Evolutionary conservation across 1,140 invertebrate species (phyloP), one percentile per base, ranked within the genome.

Genomic region (Drosophila santomea): DNA sequence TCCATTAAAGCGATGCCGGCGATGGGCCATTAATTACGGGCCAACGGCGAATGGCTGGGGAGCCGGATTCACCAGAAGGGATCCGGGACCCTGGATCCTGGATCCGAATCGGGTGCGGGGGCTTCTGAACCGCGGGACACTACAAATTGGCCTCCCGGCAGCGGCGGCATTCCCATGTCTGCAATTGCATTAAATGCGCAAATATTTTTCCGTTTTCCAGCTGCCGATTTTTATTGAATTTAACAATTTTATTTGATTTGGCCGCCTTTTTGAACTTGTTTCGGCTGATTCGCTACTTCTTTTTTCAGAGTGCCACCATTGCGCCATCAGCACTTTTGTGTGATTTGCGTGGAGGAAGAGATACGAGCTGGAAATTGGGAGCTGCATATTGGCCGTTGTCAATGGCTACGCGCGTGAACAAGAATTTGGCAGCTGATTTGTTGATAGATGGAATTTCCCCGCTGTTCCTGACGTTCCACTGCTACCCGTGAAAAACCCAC

Each of bases 241-340:
- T 89, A 88, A 88, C 84, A 89, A 88, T 88, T 88, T 88, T 83
- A 88, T 88, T 88, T 88, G 83, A 88, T 88, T 83, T 80, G 43
- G 63, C 72, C 62, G 54, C 4, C 51, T 50, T 72, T 83, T 83
- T 56, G 50, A 38, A 45, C 52, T 82, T 74, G 54, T 82, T 78
- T 50, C 41, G 25, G 41, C 36, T 11, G 15, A 39, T 38, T 38
- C 57, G 45, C 39, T 58, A 12, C 23, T 35, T 17, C 23, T 35
- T 17, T 47, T 51, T 51, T 10, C 44, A 23, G 54, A 36, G 51
- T 43, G 55, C 55, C 55, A 44, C 55, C 55, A 43, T 55, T 55
- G 55, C 58, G 66, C 38, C 38, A 39, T 88, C 83, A 77, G 83
- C 83, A 88, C 50, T 78, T 80, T 80, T 80, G 43, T 47, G 61